These are phyloP conservation scores for Melanargia galathea DNA, from an alignment of 2,888 invertebrate genomes.

Conservation along the genomic window DNA sequence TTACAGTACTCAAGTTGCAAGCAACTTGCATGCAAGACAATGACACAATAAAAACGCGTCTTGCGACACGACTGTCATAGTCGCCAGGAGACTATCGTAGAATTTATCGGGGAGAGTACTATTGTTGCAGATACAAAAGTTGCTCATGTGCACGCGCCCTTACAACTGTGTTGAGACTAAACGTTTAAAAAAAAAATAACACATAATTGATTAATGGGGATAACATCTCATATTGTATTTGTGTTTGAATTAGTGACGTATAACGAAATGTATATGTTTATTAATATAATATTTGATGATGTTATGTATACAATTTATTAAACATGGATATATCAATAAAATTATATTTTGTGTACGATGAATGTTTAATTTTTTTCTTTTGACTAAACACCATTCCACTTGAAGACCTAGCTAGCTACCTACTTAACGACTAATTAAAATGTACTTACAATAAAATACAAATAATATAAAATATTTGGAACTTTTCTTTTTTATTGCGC, in stretches of 20 bases:
- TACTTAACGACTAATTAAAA: no score
- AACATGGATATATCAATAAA: constrained; percentile 83
- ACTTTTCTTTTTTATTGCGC: no score
- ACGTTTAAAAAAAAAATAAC: constrained; percentile 66
- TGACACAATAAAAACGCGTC: background rate
- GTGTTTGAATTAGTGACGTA: constrained; percentile 80
- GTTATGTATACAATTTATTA: constrained; percentile 83
- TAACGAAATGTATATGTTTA: constrained; percentile 82
- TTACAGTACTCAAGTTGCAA: background rate
- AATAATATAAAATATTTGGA: no score
- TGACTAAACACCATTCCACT: constrained; percentile 28
- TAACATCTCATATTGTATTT: constrained; percentile 82
- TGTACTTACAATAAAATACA: no score
- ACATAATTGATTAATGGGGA: constrained; percentile 70
- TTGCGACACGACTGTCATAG: background rate
- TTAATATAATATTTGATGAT: constrained; percentile 83
- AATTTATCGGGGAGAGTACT: background rate
- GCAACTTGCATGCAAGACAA: background rate
- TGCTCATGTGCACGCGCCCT: constrained; percentile 1
- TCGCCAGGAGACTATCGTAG: background rate
- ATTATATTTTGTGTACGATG: constrained; percentile 82
- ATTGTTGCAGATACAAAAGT: background rate
- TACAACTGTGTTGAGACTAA: constrained; percentile 64
- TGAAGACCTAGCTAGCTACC: background rate
- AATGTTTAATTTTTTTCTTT: constrained; percentile 70